Evolutionary conservation across 2,797 vertebrate genomes (phyloP).

Genomic region (Cottoperca gobio): DNA sequence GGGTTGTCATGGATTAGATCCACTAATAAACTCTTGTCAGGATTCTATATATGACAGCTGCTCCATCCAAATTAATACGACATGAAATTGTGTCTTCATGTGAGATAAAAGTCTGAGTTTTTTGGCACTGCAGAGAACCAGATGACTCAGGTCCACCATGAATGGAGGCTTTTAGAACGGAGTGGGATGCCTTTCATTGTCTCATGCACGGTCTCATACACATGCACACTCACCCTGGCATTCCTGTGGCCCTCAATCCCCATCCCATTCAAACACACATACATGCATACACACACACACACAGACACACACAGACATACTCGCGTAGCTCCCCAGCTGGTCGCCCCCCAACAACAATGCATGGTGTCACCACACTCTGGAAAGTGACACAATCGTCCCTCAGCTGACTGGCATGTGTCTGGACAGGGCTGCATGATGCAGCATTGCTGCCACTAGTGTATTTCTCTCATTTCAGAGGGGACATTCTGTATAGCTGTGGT

Average conservation of each 20-base stretch:
- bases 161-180: slow-evolving; percentile 76
- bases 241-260: slow-evolving; percentile 63
- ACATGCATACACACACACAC: slow-evolving; percentile 34
- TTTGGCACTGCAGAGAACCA: slow-evolving; percentile 33
- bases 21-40: too few relatives aligned
- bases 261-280: slow-evolving; percentile 43
- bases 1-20: too few relatives aligned
- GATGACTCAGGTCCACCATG: slow-evolving; percentile 68
- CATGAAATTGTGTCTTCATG: background rate
- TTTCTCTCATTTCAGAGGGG: slow-evolving; percentile 8
- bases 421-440: slow-evolving; percentile 52
- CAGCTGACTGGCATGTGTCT: slow-evolving; percentile 69
- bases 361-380: slow-evolving; percentile 62
- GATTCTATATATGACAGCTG: too few relatives aligned
- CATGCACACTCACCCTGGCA: slow-evolving; percentile 61
- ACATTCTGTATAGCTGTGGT: background rate
- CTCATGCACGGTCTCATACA: slow-evolving; percentile 41
- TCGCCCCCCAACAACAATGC: slow-evolving; percentile 67
- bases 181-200: slow-evolving; percentile 70
- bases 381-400: slow-evolving; percentile 71
- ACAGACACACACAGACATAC: slow-evolving; percentile 31
- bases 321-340: slow-evolving; percentile 38
- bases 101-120: background rate
- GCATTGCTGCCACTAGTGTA: slow-evolving; percentile 14
- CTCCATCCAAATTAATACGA: too few relatives aligned